Percentiles rank a stretch among this genome's conserved stretches.
Evolutionary conservation across 1,140 invertebrate species (phyloP).

Genomic region (Pogonomyrmex barbatus): DNA sequence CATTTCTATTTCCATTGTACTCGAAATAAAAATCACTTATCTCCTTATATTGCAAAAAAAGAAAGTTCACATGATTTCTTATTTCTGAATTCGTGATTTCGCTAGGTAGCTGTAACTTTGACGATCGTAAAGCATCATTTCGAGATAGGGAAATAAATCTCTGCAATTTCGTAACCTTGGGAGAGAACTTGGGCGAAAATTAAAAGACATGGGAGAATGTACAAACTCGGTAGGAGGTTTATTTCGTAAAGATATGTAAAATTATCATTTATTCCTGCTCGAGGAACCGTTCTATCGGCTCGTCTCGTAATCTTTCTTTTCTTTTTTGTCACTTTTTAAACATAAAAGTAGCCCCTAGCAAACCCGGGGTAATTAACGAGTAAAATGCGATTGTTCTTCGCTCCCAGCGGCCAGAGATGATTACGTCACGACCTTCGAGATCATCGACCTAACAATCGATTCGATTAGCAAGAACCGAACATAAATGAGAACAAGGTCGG

Average conservation of each 20-base stretch:
- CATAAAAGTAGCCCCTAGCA: not conserved
- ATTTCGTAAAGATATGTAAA: not conserved
- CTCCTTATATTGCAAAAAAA: not conserved
- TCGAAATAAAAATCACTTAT: not conserved
- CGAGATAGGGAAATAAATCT: constrained; percentile 7
- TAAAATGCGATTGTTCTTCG: constrained; percentile 1
- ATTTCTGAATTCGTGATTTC: constrained; percentile 4
- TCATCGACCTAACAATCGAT: not conserved
- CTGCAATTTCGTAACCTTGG: not conserved
- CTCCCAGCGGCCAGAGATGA: not conserved
- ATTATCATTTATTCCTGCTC: not conserved
- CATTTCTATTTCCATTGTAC: not conserved
- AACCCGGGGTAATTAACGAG: not conserved
- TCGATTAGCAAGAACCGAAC: constrained; percentile 2
- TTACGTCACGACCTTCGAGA: constrained; percentile 35
- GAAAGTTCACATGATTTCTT: not conserved
- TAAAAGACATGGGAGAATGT: not conserved
- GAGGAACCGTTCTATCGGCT: not conserved
- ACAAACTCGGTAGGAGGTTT: not conserved
- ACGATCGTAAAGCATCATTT: not conserved
- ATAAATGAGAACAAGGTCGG: not conserved
- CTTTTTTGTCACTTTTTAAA: not conserved
- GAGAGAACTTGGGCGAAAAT: not conserved
- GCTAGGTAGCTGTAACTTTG: not conserved
- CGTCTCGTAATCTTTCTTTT: not conserved